These are phyloP conservation scores for Coranthus polyacanthus DNA, from an alignment of 2,797 vertebrate species.

Conservation along the genomic window DNA sequence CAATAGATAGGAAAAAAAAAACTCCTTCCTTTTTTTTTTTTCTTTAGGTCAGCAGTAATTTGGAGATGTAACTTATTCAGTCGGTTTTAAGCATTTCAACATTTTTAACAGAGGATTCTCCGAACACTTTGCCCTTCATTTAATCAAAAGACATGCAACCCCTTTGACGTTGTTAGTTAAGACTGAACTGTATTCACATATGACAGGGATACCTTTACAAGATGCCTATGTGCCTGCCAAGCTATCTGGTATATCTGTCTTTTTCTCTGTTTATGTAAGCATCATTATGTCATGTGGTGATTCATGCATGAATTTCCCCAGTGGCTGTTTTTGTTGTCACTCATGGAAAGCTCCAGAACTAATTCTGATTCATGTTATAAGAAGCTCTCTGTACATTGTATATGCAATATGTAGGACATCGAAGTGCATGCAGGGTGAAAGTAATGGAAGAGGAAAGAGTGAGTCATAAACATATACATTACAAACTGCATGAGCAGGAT, in stretches of 20 bases:
- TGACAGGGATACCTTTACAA: constrained; percentile 18
- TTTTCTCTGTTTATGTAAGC: constrained; percentile 42
- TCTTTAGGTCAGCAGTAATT: constrained; percentile 23
- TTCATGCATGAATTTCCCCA: constrained; percentile 23
- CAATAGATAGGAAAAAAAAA: background rate
- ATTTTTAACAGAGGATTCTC: background rate
- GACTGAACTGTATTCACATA: background rate
- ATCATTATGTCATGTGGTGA: constrained; percentile 38
- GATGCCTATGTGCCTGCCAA: background rate
- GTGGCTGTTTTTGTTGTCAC: constrained; percentile 34
- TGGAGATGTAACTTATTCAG: constrained; percentile 21
- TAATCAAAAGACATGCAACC: background rate
- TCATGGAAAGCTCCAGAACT: constrained; percentile 37
- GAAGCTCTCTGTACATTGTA: constrained; percentile 3
- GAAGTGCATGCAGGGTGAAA: background rate
- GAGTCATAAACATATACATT: constrained; percentile 11
- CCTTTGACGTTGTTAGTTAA: background rate
- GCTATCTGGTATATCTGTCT: constrained; percentile 25
- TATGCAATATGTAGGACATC: constrained; percentile 30
- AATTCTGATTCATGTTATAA: constrained; percentile 40
- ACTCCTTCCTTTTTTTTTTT: too few species aligned
- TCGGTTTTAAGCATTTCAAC: constrained; percentile 10
- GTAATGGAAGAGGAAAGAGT: background rate
- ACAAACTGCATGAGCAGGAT: background rate
- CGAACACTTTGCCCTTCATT: background rate